Conservation (phyloP, 2,797 vertebrate genomes). For the Micrastur ruficollis region DNA sequence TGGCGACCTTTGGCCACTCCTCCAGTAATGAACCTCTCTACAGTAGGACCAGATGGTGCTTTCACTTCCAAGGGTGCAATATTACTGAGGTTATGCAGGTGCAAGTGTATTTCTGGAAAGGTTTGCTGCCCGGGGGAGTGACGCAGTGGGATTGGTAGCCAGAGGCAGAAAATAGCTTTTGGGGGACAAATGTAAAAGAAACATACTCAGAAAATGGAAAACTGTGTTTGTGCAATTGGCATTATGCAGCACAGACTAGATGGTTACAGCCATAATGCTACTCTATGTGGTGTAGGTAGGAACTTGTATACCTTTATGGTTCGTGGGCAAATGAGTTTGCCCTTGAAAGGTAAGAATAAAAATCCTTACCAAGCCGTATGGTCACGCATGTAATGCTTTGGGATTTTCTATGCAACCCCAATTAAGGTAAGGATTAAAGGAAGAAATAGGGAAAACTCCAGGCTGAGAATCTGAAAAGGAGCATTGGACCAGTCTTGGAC, state of each 20-base stretch:
- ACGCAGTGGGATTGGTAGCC: background rate
- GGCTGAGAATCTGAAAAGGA: slow-evolving; percentile 1
- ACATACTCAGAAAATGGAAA: background rate
- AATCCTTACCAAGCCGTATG: background rate
- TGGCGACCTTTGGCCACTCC: slow-evolving; percentile 23
- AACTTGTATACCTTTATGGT: background rate
- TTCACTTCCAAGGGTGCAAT: slow-evolving; percentile 39
- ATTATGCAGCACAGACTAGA: background rate
- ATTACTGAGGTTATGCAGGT: slow-evolving; percentile 25
- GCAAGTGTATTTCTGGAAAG: slow-evolving; percentile 37
- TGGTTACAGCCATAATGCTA: background rate
- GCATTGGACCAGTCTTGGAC: background rate
- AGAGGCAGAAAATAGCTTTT: slow-evolving; percentile 18
- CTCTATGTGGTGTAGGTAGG: background rate
- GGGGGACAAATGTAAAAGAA: background rate
- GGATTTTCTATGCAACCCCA: background rate
- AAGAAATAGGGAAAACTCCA: slow-evolving; percentile 2
- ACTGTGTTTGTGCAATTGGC: background rate
- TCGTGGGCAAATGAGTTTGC: background rate
- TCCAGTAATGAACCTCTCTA: background rate
- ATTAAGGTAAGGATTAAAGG: background rate
- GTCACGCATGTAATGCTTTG: background rate
- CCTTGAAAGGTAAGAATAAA: background rate
- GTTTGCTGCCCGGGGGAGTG: background rate
- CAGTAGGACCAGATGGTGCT: slow-evolving; percentile 34